Conservation (phyloP, 2,113 vertebrate genomes). For the Salminus brasiliensis region DNA sequence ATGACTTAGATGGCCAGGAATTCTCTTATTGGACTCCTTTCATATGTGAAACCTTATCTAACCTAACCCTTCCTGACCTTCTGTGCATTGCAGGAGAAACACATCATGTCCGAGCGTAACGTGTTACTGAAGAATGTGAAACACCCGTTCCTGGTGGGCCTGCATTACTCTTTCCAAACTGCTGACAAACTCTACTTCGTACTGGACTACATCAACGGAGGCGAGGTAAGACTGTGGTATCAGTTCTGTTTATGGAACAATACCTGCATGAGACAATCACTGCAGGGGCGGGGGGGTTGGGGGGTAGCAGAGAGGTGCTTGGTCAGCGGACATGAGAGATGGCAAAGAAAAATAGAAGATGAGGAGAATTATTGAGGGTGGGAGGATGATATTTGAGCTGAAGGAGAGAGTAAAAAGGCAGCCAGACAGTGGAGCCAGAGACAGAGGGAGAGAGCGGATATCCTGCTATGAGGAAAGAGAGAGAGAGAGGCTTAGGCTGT, state of each 20-base stretch:
- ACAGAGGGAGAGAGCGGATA: slow-evolving; percentile 51
- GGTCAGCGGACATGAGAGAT: not conserved
- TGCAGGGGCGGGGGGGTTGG: not conserved
- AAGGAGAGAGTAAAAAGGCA: slow-evolving; percentile 8
- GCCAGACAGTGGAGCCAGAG: slow-evolving; percentile 26
- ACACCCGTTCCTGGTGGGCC: slow-evolving; percentile 95
- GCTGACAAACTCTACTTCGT: slow-evolving; percentile 96
- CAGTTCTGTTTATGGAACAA: not conserved
- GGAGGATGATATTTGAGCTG: not conserved
- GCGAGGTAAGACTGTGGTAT: slow-evolving; percentile 84
- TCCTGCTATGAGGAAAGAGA: slow-evolving; percentile 69
- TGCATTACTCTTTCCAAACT: slow-evolving; percentile 98
- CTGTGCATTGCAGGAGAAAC: slow-evolving; percentile 86
- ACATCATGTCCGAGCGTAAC: slow-evolving; percentile 98
- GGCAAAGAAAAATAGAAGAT: not conserved
- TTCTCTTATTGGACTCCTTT: not conserved
- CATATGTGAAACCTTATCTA: not conserved
- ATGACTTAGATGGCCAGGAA: not conserved
- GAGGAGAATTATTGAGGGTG: not conserved
- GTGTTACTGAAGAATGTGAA: slow-evolving; percentile 97
- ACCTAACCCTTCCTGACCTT: not conserved
- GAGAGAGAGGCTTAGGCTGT: slow-evolving; percentile 44
- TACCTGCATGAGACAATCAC: not conserved
- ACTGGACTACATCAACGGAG: slow-evolving; percentile 97
- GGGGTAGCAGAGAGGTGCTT: not conserved